Conservation (phyloP, 2,888 invertebrate genomes). For the Drosophila setosimentum region DNA sequence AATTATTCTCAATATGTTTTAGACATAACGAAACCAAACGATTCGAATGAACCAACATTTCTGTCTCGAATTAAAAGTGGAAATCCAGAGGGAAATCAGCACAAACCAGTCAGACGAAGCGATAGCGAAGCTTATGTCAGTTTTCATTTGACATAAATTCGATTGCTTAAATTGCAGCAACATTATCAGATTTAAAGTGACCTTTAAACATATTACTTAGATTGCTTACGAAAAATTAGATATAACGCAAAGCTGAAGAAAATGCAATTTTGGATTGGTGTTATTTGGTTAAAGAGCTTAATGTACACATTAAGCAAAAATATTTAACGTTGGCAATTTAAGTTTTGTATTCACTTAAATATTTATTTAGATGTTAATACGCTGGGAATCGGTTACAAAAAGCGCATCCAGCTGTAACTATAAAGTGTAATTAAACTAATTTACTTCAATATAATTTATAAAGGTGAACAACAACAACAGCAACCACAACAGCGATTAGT, state of each 20-base stretch:
- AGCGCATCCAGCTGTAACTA: constrained; percentile 1
- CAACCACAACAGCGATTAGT: constrained; percentile 44
- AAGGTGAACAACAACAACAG: constrained; percentile 35
- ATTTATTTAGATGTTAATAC: constrained; percentile 28
- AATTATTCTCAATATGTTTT: constrained; percentile 55
- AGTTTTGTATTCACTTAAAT: constrained; percentile 29
- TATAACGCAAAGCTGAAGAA: neutral
- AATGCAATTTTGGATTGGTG: neutral
- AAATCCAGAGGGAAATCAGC: constrained; percentile 57
- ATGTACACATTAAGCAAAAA: neutral
- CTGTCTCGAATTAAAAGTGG: constrained; percentile 33
- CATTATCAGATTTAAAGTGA: neutral
- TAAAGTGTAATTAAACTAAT: constrained; percentile 71
- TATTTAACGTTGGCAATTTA: neutral
- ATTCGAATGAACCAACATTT: constrained; percentile 15
- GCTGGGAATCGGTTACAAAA: constrained; percentile 26
- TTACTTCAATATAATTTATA: constrained; percentile 60
- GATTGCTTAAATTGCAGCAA: constrained; percentile 8
- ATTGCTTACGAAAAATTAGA: neutral
- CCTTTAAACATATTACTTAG: neutral
- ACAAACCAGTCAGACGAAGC: constrained; percentile 1
- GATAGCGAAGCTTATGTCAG: constrained; percentile 20
- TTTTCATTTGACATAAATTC: constrained; percentile 17
- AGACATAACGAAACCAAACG: constrained; percentile 26
- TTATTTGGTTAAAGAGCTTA: neutral